Base-by-base conservation (phyloP, 2,888 invertebrate species). In the Caenorhabditis panamensis region DNA sequence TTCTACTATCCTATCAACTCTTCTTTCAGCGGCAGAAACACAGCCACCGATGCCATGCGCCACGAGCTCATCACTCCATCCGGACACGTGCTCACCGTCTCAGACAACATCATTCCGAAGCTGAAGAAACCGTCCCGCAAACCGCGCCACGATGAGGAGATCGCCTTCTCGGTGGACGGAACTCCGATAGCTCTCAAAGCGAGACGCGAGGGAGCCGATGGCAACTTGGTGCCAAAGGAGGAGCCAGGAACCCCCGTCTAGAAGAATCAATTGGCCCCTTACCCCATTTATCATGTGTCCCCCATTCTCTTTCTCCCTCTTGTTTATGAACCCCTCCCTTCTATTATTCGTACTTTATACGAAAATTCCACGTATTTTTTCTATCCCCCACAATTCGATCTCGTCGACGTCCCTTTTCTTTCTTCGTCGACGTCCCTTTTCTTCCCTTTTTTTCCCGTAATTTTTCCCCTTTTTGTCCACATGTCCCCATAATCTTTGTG, bases 161-260 rank as follows among this genome's bases (percentile, higher is more conserved):
- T 75, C n/a, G 75, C 66, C 1, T 75, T 75, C 37, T 75, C 75
- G 16, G 44, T 67, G n/a, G 67, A 75, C 47, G 75, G 75, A 37
- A 66, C 75, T 13, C 75, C 75, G 22, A 24, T 75, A 54, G 22
- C 61, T 31, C 20, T 75, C 51, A 1, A 9, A 41, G 41, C 6
- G 41, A 41, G 41, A 0, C 44, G 62, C 0, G 3, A 11, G 47
- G 3, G 54, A 41, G 20, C 18, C 47, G 47, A n/a, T 13, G 58
- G 64, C 1, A 54, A 44, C n/a, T 13, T 63, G 26, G 47, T 24
- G 24, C 63, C 72, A 37, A 56, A 75, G 28, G 5, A 26, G 0
- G 75, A 66, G 53, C 24, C 20, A 9, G 61, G 41, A 47, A 37
- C 59, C 16, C 16, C 59, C 22, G 41, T 20, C 24, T 24, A 41